A percentile compares a stretch with the other conserved stretches of the same genome.
Evolutionary conservation across 2,888 invertebrate genomes (phyloP).

Genomic region (Bursaphelenchus okinawaensis): DNA sequence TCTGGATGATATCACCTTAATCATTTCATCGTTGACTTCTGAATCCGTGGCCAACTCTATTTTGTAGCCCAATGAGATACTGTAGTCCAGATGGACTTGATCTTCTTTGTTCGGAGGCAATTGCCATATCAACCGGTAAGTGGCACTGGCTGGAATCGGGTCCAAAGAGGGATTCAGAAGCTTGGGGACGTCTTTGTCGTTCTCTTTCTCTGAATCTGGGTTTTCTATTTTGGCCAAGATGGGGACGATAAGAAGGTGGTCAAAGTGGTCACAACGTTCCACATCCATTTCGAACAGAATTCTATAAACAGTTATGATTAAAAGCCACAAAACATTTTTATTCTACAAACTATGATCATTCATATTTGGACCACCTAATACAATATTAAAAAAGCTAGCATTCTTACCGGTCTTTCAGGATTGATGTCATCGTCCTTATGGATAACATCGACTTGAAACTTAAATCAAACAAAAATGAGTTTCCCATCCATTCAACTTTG

Average conservation of each 20-base stretch:
- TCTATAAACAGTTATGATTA: too few relatives aligned
- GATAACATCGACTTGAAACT: constrained; percentile 39
- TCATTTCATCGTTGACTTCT: background rate
- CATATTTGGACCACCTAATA: too few relatives aligned
- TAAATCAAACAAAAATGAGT: constrained; percentile 31
- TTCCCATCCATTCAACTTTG: constrained; percentile 41
- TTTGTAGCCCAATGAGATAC: constrained; percentile 19
- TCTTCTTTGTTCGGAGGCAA: constrained; percentile 18
- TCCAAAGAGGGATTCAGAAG: constrained; percentile 14
- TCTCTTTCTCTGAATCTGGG: background rate
- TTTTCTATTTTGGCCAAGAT: constrained; percentile 16
- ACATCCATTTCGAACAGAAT: constrained; percentile 45
- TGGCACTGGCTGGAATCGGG: constrained; percentile 28
- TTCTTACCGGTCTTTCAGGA: constrained; percentile 37
- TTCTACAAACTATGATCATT: constrained; percentile 14
- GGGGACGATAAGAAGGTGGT: constrained; percentile 29
- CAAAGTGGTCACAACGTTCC: constrained; percentile 29
- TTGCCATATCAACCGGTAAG: constrained; percentile 33
- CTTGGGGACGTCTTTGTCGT: background rate
- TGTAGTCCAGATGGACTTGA: constrained; percentile 24
- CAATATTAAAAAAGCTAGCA: background rate
- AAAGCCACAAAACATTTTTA: too few relatives aligned
- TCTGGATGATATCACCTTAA: constrained; percentile 1
- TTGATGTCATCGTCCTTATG: constrained; percentile 35
- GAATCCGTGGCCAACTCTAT: background rate